A percentile compares a stretch with the other conserved stretches of the same genome.
Conservation (phyloP, 2,113 vertebrate genomes). For the Xiphophorus hellerii region DNA sequence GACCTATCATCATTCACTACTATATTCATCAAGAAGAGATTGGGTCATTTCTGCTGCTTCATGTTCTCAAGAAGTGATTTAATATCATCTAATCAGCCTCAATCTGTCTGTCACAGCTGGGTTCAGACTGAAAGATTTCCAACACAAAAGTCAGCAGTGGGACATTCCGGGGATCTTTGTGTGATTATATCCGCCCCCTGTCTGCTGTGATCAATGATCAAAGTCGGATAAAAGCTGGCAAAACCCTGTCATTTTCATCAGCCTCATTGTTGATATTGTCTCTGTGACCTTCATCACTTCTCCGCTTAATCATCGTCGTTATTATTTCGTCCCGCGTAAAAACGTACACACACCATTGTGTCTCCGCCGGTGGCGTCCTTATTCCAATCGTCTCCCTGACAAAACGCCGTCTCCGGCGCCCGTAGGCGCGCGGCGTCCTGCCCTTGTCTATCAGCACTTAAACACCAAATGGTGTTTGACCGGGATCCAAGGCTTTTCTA, state of each 20-base stretch:
- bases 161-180: constrained; percentile 4
- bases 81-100: neutral
- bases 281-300: constrained; percentile 51
- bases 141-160: constrained; percentile 26
- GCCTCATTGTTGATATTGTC: constrained; percentile 26
- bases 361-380: neutral
- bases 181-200: constrained; percentile 10
- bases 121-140: constrained; percentile 9
- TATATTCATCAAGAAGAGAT: neutral
- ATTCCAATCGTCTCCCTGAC: constrained; percentile 10
- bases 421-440: constrained; percentile 16
- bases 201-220: constrained; percentile 34
- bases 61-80: neutral
- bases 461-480: constrained; percentile 49
- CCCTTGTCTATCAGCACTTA: constrained; percentile 48
- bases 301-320: constrained; percentile 41
- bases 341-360: constrained; percentile 2
- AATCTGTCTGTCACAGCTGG: neutral
- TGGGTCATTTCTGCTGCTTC: neutral
- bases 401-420: constrained; percentile 21
- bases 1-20: neutral
- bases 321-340: constrained; percentile 17
- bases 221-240: constrained; percentile 31
- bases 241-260: constrained; percentile 42
- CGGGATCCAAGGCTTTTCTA: constrained; percentile 46